Percentiles rank a stretch among this genome's conserved stretches.
Evolutionary conservation across 1,140 invertebrate genomes (phyloP).

Genomic region (Apolygus lucorum): DNA sequence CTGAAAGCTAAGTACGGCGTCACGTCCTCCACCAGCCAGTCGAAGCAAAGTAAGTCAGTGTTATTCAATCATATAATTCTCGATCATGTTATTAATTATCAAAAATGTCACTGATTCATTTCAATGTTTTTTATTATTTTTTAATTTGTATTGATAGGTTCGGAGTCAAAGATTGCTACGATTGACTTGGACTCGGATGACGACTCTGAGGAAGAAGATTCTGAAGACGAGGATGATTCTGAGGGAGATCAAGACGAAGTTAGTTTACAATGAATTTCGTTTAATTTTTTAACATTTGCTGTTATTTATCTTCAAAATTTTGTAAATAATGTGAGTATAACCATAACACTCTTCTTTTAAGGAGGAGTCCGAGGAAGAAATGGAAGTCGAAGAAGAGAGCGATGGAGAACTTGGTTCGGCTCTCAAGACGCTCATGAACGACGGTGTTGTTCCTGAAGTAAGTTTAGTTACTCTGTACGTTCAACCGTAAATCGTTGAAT

Average conservation of each 20-base stretch:
- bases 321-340: too few relatives aligned
- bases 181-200: slow-evolving; percentile 33
- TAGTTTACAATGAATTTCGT: slow-evolving; percentile 2
- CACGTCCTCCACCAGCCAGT: not conserved
- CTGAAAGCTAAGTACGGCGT: slow-evolving; percentile 57
- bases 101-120: not conserved
- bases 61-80: too few relatives aligned
- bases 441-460: slow-evolving; percentile 35
- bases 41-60: not conserved
- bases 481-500: too few relatives aligned
- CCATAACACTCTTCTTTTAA: too few relatives aligned
- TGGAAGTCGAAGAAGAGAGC: slow-evolving; percentile 39
- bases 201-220: slow-evolving; percentile 35
- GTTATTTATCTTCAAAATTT: too few relatives aligned
- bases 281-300: too few relatives aligned
- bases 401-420: slow-evolving; percentile 21
- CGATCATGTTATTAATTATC: not conserved
- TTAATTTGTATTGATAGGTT: too few relatives aligned
- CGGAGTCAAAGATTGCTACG: slow-evolving; percentile 34
- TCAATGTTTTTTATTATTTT: too few relatives aligned
- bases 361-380: slow-evolving; percentile 39
- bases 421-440: slow-evolving; percentile 30
- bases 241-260: slow-evolving; percentile 38
- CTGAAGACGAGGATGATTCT: slow-evolving; percentile 36
- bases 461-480: too few relatives aligned